Evolutionary conservation across 2,888 invertebrate species (phyloP).

Genomic region (Stratiomys singularior): DNA sequence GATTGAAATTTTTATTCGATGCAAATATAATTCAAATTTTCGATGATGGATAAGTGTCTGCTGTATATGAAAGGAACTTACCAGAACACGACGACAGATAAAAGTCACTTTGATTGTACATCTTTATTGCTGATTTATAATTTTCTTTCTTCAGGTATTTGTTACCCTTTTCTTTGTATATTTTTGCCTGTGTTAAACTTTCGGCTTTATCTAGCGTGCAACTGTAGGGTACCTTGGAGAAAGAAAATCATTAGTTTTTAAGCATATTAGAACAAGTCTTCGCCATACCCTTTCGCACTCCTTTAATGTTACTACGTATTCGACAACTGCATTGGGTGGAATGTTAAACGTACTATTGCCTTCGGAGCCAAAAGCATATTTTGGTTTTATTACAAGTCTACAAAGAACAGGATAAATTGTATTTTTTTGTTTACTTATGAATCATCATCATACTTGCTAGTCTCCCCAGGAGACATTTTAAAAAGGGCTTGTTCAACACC

Average conservation of each 20-base stretch:
- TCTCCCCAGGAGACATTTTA: conserved; percentile 84
- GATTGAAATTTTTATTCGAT: background rate
- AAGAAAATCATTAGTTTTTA: background rate
- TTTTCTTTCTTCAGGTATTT: conserved; percentile 86
- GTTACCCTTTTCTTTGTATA: conserved; percentile 92
- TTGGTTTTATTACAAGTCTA: conserved; percentile 76
- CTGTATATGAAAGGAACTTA: no score
- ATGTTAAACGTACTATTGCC: conserved; percentile 79
- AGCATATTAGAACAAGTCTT: no score
- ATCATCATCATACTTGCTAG: conserved; percentile 67
- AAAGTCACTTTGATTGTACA: conserved; percentile 80
- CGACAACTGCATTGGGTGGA: conserved; percentile 80
- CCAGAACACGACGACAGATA: conserved; percentile 57
- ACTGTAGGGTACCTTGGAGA: conserved; percentile 75
- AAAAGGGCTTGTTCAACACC: conserved; percentile 86
- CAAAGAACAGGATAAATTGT: no score
- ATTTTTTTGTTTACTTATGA: background rate
- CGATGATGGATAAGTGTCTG: no score
- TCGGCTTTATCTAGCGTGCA: conserved; percentile 86
- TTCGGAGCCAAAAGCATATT: conserved; percentile 80
- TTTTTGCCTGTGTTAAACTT: conserved; percentile 82
- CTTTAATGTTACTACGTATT: conserved; percentile 83
- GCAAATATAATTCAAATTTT: conserved; percentile 42
- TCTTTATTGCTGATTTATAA: conserved; percentile 80
- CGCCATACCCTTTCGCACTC: conserved; percentile 80